Conservation (phyloP, 2,888 invertebrate species). For the Amorpha juglandis region DNA sequence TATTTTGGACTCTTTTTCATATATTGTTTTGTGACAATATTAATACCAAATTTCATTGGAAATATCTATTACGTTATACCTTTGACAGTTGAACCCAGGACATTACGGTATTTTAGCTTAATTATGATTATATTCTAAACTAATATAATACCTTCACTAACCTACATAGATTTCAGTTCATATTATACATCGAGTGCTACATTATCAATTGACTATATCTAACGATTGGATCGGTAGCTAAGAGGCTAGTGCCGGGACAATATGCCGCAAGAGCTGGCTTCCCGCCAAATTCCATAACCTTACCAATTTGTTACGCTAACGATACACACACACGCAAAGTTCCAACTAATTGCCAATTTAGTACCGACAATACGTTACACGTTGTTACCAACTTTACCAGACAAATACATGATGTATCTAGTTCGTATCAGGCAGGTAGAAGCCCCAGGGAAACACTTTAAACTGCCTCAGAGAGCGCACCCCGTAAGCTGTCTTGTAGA, state of each 20-base stretch:
- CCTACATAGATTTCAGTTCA: neutral
- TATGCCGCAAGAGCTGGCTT: constrained; percentile 23
- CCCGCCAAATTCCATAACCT: constrained; percentile 26
- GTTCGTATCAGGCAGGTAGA: constrained; percentile 9
- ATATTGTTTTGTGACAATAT: too few relatives aligned
- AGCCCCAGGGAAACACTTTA: constrained; percentile 19
- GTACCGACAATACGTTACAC: constrained; percentile 37
- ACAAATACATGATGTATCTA: constrained; percentile 23
- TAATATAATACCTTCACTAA: neutral
- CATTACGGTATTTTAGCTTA: too few relatives aligned
- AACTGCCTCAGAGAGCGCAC: constrained; percentile 4
- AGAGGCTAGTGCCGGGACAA: constrained; percentile 21
- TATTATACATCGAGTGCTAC: neutral
- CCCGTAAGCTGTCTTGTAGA: neutral
- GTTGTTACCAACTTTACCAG: constrained; percentile 18
- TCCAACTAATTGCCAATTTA: constrained; percentile 49
- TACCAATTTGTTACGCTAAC: constrained; percentile 35
- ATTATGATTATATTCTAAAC: too few relatives aligned
- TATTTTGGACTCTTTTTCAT: too few relatives aligned
- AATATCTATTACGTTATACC: too few relatives aligned
- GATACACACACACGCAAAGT: constrained; percentile 38
- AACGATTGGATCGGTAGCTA: constrained; percentile 9
- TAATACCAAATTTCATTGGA: too few relatives aligned
- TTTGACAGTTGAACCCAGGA: too few relatives aligned
- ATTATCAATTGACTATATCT: constrained; percentile 24